Conservation (phyloP, 2,113 vertebrate species). For the Chaetura pelagica region DNA sequence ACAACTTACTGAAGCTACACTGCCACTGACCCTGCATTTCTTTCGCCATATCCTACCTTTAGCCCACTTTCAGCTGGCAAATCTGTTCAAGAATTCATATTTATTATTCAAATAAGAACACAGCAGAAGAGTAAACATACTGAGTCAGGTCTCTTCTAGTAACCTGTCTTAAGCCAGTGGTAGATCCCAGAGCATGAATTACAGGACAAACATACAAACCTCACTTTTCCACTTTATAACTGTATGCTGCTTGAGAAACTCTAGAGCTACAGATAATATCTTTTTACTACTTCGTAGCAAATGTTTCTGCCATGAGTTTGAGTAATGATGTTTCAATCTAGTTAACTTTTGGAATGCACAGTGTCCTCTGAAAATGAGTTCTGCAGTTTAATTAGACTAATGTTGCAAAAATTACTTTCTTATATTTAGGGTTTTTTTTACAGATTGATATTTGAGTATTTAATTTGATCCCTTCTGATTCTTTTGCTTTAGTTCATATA, state of each 20-base stretch:
- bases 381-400: background rate
- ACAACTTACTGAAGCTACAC: background rate
- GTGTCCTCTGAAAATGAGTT: background rate
- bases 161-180: background rate
- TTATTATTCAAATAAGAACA: background rate
- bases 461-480: background rate
- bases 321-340: background rate
- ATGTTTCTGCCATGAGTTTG: background rate
- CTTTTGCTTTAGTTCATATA: background rate
- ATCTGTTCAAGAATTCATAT: background rate
- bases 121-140: background rate
- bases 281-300: background rate
- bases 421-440: background rate
- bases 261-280: background rate
- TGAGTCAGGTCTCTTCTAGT: background rate
- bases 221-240: background rate
- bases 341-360: background rate
- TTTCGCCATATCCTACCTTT: conserved; percentile 50
- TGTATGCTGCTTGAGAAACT: background rate
- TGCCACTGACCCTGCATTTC: background rate
- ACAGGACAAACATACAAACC: background rate
- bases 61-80: conserved; percentile 17
- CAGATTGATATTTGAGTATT: background rate
- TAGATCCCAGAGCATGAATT: background rate
- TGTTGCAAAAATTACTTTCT: background rate